Base-by-base conservation (phyloP, 2,797 vertebrate genomes). In the Telmatherina bonti region DNA sequence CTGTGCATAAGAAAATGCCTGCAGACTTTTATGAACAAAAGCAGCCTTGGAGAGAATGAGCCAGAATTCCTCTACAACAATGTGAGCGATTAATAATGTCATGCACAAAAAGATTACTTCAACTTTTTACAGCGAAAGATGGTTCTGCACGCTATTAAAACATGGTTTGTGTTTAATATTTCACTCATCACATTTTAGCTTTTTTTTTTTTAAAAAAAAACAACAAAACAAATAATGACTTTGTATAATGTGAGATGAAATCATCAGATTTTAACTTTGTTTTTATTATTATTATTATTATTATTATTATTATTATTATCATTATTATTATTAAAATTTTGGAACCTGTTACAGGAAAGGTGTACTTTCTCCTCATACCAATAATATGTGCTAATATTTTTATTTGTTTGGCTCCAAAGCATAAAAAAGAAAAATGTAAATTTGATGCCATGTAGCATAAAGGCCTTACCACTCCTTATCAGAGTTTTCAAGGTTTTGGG, bases 331-430 rank as follows among this genome's bases (percentile, higher is more conserved):
- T n/a, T n/a, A n/a, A n/a, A n/a, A n/a, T n/a, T n/a, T n/a, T n/a
- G n/a, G n/a, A n/a, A n/a, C n/a, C n/a, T n/a, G n/a, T n/a, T n/a
- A n/a, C 4, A 6, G 10, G 7, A 22, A 8, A 11, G 7, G 7
- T 51, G n/a, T 26, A 51, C 47, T 24, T 51, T 26, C 16, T 27
- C 18, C 15, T 16, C 13, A 29, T 27, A 27, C 15, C 24, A 15
- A 24, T 20, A 47, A 12, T 27, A 22, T 55, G 52, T 33, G n/a
- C n/a, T 53, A 5, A 53, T 26, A 53, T 16, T 15, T 1, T 53
- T 53, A 20, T 56, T 59, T 54, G n/a, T 38, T 24, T 38, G 55
- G 0, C 30, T 70, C 13, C 65, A 43, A 49, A 64, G 29, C 18
- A 33, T 35, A 35, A 2, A 12, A 59, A 67, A 55, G 29, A 0